Evolutionary conservation across 2,797 vertebrate genomes (phyloP).

Genomic region (Nannoperca australis): DNA sequence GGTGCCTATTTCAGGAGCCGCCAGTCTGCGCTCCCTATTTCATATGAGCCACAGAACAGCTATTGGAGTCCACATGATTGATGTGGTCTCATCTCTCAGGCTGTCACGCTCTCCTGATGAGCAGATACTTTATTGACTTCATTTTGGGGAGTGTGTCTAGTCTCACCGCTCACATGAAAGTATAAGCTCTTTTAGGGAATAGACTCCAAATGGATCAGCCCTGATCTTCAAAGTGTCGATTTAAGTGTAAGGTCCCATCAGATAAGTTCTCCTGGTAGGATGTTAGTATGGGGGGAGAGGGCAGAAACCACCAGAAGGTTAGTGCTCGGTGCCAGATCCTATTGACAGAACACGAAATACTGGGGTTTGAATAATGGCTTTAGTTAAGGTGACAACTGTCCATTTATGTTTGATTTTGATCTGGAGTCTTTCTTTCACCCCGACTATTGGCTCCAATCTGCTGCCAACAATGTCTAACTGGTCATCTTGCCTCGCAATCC

Average conservation of each 20-base stretch:
- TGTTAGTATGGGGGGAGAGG: constrained; percentile 38
- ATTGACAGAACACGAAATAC: constrained; percentile 53
- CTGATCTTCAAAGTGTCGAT: constrained; percentile 71
- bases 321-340: constrained; percentile 24
- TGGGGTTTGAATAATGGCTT: constrained; percentile 49
- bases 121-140: constrained; percentile 77
- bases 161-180: constrained; percentile 49
- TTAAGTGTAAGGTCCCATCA: constrained; percentile 64
- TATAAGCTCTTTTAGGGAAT: constrained; percentile 53
- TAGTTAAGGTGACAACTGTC: constrained; percentile 44
- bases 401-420: constrained; percentile 52
- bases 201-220: constrained; percentile 55
- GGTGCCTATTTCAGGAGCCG: constrained; percentile 61
- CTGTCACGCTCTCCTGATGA: constrained; percentile 78
- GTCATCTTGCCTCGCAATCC: constrained; percentile 41
- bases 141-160: constrained; percentile 60
- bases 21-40: constrained; percentile 52
- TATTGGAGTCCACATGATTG: constrained; percentile 73
- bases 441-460: constrained; percentile 23
- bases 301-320: constrained; percentile 23
- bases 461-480: constrained; percentile 36
- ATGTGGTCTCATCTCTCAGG: constrained; percentile 74
- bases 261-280: constrained; percentile 62
- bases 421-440: constrained; percentile 23
- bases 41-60: constrained; percentile 58